These are phyloP conservation scores for Parochlus steinenii DNA, from an alignment of 2,888 invertebrate species.

Conservation along the genomic window DNA sequence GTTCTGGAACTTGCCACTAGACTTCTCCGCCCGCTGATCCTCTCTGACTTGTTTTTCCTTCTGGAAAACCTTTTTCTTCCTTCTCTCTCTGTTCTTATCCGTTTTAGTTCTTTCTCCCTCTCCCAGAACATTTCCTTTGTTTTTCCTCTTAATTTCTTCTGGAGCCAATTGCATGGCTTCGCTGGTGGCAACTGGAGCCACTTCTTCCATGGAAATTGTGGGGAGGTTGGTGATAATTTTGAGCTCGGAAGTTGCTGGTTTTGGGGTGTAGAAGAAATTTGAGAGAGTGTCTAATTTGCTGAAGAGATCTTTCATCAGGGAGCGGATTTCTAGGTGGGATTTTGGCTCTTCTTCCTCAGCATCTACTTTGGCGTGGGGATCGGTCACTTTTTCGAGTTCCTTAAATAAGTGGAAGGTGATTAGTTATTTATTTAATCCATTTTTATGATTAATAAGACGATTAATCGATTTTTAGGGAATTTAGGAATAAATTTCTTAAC, in stretches of 20 bases:
- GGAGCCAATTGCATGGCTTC: constrained; percentile 78
- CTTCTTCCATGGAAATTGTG: constrained; percentile 87
- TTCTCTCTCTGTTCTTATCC: constrained; percentile 75
- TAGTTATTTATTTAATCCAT: too few relatives aligned
- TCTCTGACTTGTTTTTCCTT: constrained; percentile 33
- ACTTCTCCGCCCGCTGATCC: constrained; percentile 31
- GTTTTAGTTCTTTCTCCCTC: constrained; percentile 68
- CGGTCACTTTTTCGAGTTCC: constrained; percentile 40
- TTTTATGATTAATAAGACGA: too few relatives aligned
- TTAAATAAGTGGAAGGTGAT: too few relatives aligned
- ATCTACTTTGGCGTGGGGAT: constrained; percentile 37
- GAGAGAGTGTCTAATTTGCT: constrained; percentile 78
- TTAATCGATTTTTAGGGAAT: too few relatives aligned
- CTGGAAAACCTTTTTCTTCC: constrained; percentile 72
- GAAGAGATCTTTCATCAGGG: constrained; percentile 59
- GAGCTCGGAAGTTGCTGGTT: constrained; percentile 66
- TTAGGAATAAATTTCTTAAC: too few relatives aligned
- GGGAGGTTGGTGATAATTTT: constrained; percentile 83
- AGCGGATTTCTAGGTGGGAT: constrained; percentile 60
- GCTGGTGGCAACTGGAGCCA: constrained; percentile 76
- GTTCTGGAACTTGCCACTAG: constrained; percentile 20
- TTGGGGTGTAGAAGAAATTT: constrained; percentile 90
- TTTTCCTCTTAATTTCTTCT: constrained; percentile 62
- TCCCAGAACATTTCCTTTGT: constrained; percentile 40
- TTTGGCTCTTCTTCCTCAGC: constrained; percentile 50